These are phyloP conservation scores for Thecocarcelia acutangulata DNA, from an alignment of 2,888 invertebrate genomes.

Conservation along the genomic window DNA sequence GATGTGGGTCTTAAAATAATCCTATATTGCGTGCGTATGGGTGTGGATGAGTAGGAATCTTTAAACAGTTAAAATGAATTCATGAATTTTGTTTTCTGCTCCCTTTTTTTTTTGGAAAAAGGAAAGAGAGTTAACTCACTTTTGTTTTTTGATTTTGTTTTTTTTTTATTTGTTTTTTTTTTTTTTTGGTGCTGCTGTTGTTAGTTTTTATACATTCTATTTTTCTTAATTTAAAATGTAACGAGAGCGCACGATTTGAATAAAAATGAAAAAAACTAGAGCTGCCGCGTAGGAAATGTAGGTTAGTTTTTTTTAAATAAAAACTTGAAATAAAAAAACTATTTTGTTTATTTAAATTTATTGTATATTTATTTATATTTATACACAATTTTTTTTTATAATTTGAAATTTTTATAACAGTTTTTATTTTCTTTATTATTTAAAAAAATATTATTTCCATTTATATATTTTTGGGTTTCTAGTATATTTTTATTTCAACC, in stretches of 20 bases:
- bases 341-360: conserved; percentile 23
- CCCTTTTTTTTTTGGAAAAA: conserved; percentile 1
- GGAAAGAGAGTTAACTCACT: conserved; percentile 56
- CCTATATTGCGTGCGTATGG: conserved; percentile 44
- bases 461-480: conserved; percentile 52
- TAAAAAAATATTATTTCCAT: conserved; percentile 13
- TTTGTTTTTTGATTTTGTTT: conserved; percentile 12
- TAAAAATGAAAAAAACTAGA: conserved; percentile 40
- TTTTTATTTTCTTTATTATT: conserved; percentile 57
- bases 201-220: conserved; percentile 37
- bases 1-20: conserved; percentile 49
- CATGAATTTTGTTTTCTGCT: conserved; percentile 21
- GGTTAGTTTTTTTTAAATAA: conserved; percentile 52
- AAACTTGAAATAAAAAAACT: conserved; percentile 21
- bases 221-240: conserved; percentile 48
- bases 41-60: conserved; percentile 34
- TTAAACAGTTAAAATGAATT: conserved; percentile 9
- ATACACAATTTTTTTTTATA: background rate
- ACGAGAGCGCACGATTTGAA: conserved; percentile 61
- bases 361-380: background rate
- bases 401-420: conserved; percentile 70
- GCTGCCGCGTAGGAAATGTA: conserved; percentile 67
- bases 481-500: conserved; percentile 46
- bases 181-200: conserved; percentile 35
- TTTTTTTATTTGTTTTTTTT: background rate